These are phyloP conservation scores for Erebia ligea DNA, from an alignment of 2,888 invertebrate genomes.

Conservation along the genomic window DNA sequence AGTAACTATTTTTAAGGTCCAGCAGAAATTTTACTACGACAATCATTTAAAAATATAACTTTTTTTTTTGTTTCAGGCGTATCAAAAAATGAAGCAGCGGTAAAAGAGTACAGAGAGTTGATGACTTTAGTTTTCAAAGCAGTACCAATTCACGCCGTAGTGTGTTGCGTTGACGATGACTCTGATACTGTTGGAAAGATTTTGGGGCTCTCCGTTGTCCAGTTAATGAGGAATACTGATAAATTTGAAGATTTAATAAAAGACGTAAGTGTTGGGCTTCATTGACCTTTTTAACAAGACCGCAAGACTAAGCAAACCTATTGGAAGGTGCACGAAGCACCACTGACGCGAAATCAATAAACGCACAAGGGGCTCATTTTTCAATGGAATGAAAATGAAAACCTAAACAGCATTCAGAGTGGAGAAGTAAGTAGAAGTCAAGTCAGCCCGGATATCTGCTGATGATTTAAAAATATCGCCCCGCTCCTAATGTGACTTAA, in stretches of 20 bases:
- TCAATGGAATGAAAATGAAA: no score
- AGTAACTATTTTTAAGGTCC: no score
- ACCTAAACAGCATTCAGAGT: no score
- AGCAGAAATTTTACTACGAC: not conserved
- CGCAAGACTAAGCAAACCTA: no score
- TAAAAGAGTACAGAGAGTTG: constrained; percentile 44
- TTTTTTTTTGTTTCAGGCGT: constrained; percentile 44
- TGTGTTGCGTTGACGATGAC: constrained; percentile 52
- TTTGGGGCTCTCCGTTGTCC: constrained; percentile 4
- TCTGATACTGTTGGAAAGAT: not conserved
- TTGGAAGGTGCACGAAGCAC: no score
- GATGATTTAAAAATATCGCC: no score
- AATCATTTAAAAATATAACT: not conserved
- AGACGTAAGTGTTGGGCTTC: not conserved
- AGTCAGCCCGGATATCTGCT: no score
- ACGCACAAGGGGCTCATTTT: no score
- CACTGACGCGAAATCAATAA: no score
- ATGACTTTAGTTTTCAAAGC: constrained; percentile 34
- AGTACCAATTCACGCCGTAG: constrained; percentile 38
- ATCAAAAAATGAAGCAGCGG: constrained; percentile 46
- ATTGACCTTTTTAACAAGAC: not conserved
- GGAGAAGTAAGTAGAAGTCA: no score
- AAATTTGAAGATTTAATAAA: constrained; percentile 17
- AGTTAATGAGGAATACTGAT: constrained; percentile 8
- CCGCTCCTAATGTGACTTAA: no score